These are phyloP conservation scores for Lagopus muta DNA, from an alignment of 2,113 vertebrate species.

Conservation along the genomic window DNA sequence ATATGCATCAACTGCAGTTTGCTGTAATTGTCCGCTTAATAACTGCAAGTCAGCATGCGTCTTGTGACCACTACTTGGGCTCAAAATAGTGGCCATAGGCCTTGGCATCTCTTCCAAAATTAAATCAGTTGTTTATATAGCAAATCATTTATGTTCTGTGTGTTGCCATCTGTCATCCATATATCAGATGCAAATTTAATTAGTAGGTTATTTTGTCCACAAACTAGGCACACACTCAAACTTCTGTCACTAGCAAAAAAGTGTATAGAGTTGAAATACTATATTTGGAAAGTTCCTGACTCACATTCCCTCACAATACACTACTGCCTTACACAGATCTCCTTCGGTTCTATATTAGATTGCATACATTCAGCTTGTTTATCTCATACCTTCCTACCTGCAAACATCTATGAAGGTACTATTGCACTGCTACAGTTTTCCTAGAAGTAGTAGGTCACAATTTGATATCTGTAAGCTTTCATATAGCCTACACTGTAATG, in stretches of 20 bases:
- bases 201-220: background rate
- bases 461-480: background rate
- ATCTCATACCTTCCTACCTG: background rate
- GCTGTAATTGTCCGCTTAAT: conserved; percentile 27
- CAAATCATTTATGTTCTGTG: conserved; percentile 8
- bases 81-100: background rate
- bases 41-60: conserved; percentile 9
- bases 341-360: background rate
- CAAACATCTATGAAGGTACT: background rate
- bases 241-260: background rate
- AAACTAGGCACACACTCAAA: background rate
- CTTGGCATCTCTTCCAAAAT: background rate
- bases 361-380: background rate
- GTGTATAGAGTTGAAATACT: background rate
- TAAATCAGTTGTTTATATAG: background rate
- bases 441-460: background rate
- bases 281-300: background rate
- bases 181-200: conserved; percentile 21
- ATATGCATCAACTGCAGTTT: background rate
- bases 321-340: background rate
- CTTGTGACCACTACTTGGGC: conserved; percentile 8
- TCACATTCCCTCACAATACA: background rate
- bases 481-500: background rate
- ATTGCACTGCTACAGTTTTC: background rate
- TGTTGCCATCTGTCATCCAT: conserved; percentile 43